phyloP scores from a whole-genome alignment of 1,140 invertebrate species.

The Teleogryllus occipitalis region DNA sequence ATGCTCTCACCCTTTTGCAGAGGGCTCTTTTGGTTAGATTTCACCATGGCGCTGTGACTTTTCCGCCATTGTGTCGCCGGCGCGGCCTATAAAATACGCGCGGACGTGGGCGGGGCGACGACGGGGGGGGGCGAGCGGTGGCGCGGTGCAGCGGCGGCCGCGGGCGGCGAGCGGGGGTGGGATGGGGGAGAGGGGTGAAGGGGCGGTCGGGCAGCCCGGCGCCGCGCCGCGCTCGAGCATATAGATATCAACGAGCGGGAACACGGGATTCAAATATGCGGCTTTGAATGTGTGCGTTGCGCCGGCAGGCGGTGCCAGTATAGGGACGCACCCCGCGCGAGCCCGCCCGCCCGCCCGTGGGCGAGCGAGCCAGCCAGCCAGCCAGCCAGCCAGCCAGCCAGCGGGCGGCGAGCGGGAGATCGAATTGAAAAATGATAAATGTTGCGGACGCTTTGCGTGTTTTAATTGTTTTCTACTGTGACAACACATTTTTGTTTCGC shows the following conservation, averaged over 20 bases:
- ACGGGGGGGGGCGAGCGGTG: no score
- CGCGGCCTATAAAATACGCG: no score
- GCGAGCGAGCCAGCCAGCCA: no score
- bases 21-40: not conserved
- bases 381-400: no score
- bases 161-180: no score
- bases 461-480: conserved; percentile 21
- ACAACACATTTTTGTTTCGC: conserved; percentile 17
- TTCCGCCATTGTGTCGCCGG: not conserved
- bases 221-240: not conserved
- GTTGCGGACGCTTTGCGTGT: conserved; percentile 16
- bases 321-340: no score
- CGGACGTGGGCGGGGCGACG: not conserved
- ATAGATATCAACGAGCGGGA: not conserved
- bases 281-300: not conserved
- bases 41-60: not conserved
- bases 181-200: no score
- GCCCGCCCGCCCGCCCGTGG: no score
- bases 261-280: not conserved
- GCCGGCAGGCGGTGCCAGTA: no score
- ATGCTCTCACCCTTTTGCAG: not conserved
- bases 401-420: not conserved
- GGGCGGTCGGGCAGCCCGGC: not conserved
- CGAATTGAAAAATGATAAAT: conserved; percentile 21
- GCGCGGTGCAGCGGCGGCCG: no score